These are phyloP conservation scores for Gymnodraco acuticeps DNA, from an alignment of 2,797 vertebrate species.

Conservation along the genomic window DNA sequence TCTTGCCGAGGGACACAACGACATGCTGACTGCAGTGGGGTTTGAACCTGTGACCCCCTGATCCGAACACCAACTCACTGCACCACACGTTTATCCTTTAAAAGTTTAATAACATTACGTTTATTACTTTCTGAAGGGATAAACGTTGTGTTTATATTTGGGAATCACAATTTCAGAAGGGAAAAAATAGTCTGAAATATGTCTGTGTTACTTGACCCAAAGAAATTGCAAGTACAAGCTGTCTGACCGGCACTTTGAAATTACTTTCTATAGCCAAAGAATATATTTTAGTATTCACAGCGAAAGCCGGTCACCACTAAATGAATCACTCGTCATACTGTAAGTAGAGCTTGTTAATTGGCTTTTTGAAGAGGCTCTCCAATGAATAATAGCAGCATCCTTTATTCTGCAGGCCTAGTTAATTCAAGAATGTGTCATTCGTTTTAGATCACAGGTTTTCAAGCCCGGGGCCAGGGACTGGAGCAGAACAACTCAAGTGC, in stretches of 20 bases:
- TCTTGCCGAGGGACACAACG: no score
- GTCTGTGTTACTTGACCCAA: not conserved
- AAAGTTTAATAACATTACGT: no score
- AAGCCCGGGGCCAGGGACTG: conserved; percentile 4
- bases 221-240: not conserved
- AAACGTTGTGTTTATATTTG: not conserved
- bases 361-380: conserved; percentile 58
- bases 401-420: conserved; percentile 47
- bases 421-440: conserved; percentile 58
- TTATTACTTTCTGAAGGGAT: not conserved
- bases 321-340: conserved; percentile 54
- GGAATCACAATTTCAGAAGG: not conserved
- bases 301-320: conserved; percentile 45
- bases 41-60: no score
- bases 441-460: conserved; percentile 57
- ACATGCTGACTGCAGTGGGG: no score
- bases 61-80: no score
- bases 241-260: not conserved
- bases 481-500: not conserved
- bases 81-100: not conserved
- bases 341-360: conserved; percentile 65
- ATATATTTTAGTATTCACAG: conserved; percentile 43
- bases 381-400: conserved; percentile 54
- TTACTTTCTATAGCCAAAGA: conserved; percentile 20
- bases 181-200: not conserved